Percentiles rank a stretch among this genome's conserved stretches.
phyloP scores from a whole-genome alignment of 2,797 vertebrate genomes.

The Peromyscus eremicus region DNA sequence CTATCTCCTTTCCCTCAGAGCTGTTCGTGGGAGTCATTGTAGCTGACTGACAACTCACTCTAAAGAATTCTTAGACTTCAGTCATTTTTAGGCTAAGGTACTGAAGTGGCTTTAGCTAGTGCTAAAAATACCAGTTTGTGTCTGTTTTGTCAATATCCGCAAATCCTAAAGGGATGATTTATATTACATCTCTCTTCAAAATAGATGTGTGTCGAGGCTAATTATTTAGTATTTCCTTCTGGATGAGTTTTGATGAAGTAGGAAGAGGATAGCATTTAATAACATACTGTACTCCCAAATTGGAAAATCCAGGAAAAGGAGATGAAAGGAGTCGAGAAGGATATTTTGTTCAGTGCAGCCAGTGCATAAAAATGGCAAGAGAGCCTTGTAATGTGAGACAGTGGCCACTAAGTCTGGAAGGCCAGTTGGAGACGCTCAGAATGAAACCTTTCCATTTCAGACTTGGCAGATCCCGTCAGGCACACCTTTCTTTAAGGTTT shows the following conservation, averaged over 20 bases:
- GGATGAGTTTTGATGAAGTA: not conserved
- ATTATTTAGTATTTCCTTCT: not conserved
- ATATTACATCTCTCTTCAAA: not conserved
- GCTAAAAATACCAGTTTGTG: not conserved
- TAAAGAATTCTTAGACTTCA: not conserved
- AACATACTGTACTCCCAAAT: not conserved
- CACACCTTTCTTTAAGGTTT: conserved; percentile 36
- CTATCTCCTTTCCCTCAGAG: not conserved
- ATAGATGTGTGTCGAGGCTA: not conserved
- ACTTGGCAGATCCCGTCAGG: not conserved
- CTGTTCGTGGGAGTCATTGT: not conserved
- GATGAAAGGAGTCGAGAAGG: not conserved
- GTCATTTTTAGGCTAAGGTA: not conserved
- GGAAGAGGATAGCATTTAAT: not conserved
- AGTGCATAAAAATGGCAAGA: conserved; percentile 43
- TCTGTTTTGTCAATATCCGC: not conserved
- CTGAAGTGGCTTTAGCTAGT: not conserved
- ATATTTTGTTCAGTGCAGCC: conserved; percentile 44
- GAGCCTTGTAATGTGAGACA: not conserved
- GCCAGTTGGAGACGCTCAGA: conserved; percentile 14
- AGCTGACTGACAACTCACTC: not conserved
- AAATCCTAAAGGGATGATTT: not conserved
- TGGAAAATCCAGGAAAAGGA: not conserved
- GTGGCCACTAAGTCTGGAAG: not conserved
- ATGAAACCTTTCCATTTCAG: conserved; percentile 66